Base-by-base conservation (phyloP, 2,797 vertebrate genomes). In the Coranthus polyacanthus region DNA sequence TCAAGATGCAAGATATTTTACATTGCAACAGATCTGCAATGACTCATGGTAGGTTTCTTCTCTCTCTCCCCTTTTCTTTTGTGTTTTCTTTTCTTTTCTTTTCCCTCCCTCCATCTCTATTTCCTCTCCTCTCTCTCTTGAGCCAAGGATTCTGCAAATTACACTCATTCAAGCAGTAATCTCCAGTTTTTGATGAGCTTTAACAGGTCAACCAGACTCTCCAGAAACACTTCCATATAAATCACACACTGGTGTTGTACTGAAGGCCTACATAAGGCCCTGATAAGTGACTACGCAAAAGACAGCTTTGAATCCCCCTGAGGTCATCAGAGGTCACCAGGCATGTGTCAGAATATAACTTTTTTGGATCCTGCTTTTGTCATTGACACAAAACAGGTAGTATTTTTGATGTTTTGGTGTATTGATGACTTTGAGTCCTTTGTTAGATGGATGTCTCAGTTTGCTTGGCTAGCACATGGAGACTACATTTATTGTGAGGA, bases 1-100 rank as follows among this genome's bases (percentile, higher is more conserved):
- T 85, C 52, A 81, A 75, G 79, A 68, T 81, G 66, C 71, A 13
- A 52, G 32, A 41, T 66, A 12, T 83, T 81, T 74, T 69, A 61
- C 56, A 55, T 68, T 75, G 18, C 5, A 68, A 62, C 60, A 69
- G 68, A 50, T 54, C 53, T 32, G 38, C 56, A 51, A 7, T 83
- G 79, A 86, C 60, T 84, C 57, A 87, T 24, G 18, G n/a, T 21
- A n/a, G 51, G 22, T 64, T 67, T 42, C 34, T 22, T 41, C 38
- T 66, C 29, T 38, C 41, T 59, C 41, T 46, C 43, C 47, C 12
- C 13, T 45, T 55, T 49, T 32, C 24, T 68, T 37, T 53, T 51
- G 32, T 10, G 29, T 54, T 24, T 24, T 15, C 64, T 15, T 29
- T 21, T 42, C 15, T 56, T n/a, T n/a, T n/a, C n/a, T n/a, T n/a